Base-by-base conservation (phyloP, 1,140 invertebrate species). In the Latrodectus geometricus region DNA sequence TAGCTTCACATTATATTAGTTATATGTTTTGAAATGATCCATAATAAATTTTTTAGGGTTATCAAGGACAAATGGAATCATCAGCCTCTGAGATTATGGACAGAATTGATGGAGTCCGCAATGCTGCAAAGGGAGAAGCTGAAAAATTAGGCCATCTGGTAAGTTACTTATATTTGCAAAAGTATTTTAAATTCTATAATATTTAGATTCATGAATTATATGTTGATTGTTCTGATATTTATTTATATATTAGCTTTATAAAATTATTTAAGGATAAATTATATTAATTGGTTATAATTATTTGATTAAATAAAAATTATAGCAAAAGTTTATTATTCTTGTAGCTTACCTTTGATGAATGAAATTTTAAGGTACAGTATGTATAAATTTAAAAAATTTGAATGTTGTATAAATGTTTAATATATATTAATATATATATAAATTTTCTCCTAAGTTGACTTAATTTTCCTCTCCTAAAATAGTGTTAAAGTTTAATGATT, bases 131-230 rank as follows among this genome's bases (percentile, higher is more conserved):
- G 90, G 94, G 94, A 79, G 96, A 99, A 92, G 96, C 98, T 0
- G 97, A 99, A 92, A 96, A 97, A 89, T 93, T 99, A 52, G 97
- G 97, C 0, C 96, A 98, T 90, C 92, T 94, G 48, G 95, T 93
- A 88, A 90, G 90, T 90, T 35, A 4, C 52, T 17, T 9, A 35
- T 1, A 35, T 35, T 35, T 35, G 35, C 35, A 35, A 35, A 35
- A 35, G 5, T 5, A 35, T 35, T 35, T 35, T 35, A 5, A 35
- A 35, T 35, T 35, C 35, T 35, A 35, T 3, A 3, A 5, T 5
- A 5, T 35, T 35, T 3, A 35, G 35, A 35, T 35, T 35, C 5
- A 3, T 35, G 35, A 5, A 3, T 35, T 35, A 35, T 35, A 35
- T 35, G 1, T 5, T 3, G 35, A 35, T n/a, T 35, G 35, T 35